Percentiles rank a stretch among this genome's conserved stretches.
phyloP scores from a whole-genome alignment of 2,113 vertebrate species.

The Paradisaea rubra region DNA sequence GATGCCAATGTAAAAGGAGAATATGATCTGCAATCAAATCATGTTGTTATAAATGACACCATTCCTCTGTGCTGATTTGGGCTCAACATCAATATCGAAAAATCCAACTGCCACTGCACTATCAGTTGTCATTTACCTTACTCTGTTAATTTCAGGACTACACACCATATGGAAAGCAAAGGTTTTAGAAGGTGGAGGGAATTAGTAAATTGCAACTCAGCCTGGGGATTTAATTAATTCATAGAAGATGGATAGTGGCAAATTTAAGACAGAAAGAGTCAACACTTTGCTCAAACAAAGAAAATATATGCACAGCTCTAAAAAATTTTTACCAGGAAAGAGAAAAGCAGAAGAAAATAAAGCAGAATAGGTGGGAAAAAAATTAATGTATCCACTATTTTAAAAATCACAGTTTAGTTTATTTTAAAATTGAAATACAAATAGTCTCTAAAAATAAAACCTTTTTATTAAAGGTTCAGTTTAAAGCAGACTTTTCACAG shows the following conservation, averaged over 20 bases:
- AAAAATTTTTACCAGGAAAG: background rate
- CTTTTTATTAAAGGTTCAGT: background rate
- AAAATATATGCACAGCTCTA: background rate
- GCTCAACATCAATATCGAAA: background rate
- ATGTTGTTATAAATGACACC: background rate
- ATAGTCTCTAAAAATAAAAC: background rate
- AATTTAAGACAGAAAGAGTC: background rate
- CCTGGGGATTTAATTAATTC: background rate
- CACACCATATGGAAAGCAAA: background rate
- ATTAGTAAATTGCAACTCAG: background rate
- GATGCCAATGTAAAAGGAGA: background rate
- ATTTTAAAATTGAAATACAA: background rate
- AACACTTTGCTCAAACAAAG: background rate
- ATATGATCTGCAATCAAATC: background rate
- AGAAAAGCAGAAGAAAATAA: background rate
- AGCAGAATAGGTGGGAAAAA: background rate
- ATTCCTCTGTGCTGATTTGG: background rate
- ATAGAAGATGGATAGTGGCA: background rate
- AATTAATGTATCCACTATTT: background rate
- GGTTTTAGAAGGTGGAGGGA: background rate
- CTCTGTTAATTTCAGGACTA: background rate
- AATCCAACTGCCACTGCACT: background rate
- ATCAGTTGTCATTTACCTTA: background rate
- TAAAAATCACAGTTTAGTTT: background rate
- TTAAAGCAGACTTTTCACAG: background rate